A percentile compares a stretch with the other conserved stretches of the same genome.
phyloP scores from a whole-genome alignment of 2,113 vertebrate species.

The Climacteris rufus region DNA sequence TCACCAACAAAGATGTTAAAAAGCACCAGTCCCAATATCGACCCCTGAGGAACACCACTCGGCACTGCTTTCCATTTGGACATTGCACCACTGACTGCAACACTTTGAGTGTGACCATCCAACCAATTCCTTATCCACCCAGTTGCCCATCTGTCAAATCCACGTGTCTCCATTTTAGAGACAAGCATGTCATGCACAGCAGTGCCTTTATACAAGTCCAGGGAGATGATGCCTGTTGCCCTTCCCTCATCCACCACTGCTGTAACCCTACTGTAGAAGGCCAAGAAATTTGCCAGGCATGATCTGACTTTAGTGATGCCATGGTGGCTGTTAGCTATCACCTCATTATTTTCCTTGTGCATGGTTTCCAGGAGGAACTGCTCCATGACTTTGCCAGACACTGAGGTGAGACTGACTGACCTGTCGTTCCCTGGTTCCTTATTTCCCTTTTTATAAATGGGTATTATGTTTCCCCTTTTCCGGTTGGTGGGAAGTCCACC shows the following conservation, averaged over 20 bases:
- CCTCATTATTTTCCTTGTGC: background rate
- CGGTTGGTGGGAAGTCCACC: background rate
- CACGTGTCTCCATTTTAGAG: background rate
- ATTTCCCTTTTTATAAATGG: background rate
- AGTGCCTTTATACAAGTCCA: background rate
- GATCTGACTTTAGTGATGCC: background rate
- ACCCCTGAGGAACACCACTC: background rate
- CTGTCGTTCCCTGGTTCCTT: background rate
- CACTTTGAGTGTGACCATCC: background rate
- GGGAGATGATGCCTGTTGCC: background rate
- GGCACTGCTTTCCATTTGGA: background rate
- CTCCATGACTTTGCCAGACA: background rate
- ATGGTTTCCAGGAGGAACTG: background rate
- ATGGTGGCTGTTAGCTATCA: background rate
- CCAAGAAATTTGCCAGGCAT: background rate
- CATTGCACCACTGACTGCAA: background rate
- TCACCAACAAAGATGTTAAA: background rate
- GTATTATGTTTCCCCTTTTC: background rate
- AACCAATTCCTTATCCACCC: background rate
- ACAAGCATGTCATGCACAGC: background rate
- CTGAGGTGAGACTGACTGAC: background rate
- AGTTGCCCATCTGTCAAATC: background rate
- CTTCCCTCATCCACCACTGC: background rate
- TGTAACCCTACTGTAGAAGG: fast-evolving
- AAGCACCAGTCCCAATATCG: background rate